Evolutionary conservation across 1,140 invertebrate species (phyloP).

Genomic region (Bradynema listronoti): DNA sequence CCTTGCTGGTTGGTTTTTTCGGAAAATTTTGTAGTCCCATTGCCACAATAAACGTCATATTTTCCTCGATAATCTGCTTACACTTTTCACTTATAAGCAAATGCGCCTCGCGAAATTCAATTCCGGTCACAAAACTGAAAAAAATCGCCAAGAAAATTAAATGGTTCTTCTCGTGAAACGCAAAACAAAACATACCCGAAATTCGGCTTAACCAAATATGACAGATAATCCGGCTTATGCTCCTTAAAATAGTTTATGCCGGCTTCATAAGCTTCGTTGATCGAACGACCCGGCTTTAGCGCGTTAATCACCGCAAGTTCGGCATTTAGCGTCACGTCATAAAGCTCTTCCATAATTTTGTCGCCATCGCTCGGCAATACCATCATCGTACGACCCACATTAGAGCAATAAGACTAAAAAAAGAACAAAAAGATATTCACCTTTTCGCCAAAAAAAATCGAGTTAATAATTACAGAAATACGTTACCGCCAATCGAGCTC

Average conservation of each 20-base stretch:
- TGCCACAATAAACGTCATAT: slow-evolving; percentile 92
- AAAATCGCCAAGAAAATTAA: slow-evolving; percentile 5
- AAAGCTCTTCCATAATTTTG: slow-evolving; percentile 71
- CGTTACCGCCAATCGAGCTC: slow-evolving; percentile 75
- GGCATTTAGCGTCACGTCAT: slow-evolving; percentile 82
- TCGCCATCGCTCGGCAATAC: slow-evolving; percentile 86
- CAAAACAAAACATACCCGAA: slow-evolving; percentile 67
- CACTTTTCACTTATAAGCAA: slow-evolving; percentile 85
- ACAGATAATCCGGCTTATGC: slow-evolving; percentile 75
- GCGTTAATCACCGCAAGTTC: slow-evolving; percentile 83
- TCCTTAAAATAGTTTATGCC: slow-evolving; percentile 76
- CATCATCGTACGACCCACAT: slow-evolving; percentile 90
- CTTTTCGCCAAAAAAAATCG: not conserved
- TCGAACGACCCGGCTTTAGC: slow-evolving; percentile 73
- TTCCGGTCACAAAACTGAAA: slow-evolving; percentile 79
- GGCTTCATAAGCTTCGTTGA: slow-evolving; percentile 81
- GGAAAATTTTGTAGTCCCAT: slow-evolving; percentile 81
- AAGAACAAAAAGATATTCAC: too few relatives aligned
- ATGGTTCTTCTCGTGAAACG: not conserved
- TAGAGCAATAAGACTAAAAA: slow-evolving; percentile 80
- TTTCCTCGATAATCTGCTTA: slow-evolving; percentile 71
- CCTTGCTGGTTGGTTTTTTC: slow-evolving; percentile 74
- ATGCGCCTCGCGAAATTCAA: slow-evolving; percentile 92
- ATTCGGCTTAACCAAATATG: slow-evolving; percentile 80
- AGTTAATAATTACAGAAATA: slow-evolving; percentile 5